Conservation (phyloP, 2,797 vertebrate genomes). For the Eulemur coronatus region DNA sequence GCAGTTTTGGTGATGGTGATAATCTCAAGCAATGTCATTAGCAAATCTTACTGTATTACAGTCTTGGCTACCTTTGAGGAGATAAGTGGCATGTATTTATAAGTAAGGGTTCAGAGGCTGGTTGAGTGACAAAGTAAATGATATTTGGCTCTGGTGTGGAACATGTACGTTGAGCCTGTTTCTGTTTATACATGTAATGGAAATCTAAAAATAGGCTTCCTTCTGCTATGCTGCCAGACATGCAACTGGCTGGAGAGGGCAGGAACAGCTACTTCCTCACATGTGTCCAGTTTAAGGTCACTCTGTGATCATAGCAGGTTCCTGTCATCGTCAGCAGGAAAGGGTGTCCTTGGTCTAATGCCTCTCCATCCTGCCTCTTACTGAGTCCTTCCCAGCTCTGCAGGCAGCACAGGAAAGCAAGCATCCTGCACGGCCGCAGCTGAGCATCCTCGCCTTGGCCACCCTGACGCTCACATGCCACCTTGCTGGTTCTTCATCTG, state of each 20-base stretch:
- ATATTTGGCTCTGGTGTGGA: neutral
- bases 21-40: neutral
- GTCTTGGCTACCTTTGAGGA: neutral
- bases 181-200: neutral
- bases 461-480: neutral
- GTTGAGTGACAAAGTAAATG: neutral
- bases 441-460: fast-evolving
- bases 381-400: neutral
- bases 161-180: neutral
- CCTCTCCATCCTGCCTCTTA: neutral
- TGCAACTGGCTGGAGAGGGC: neutral
- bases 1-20: neutral
- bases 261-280: slow-evolving; percentile 46
- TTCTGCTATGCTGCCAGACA: neutral
- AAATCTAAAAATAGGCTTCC: slow-evolving; percentile 4
- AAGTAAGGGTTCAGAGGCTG: neutral
- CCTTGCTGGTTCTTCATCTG: neutral
- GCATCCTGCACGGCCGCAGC: slow-evolving; percentile 37
- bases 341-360: neutral
- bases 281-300: neutral
- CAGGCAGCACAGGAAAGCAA: neutral
- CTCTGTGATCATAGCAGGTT: neutral
- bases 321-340: neutral
- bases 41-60: neutral
- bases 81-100: neutral